Conservation (phyloP, 2,113 vertebrate genomes). For the Talpa occidentalis region DNA sequence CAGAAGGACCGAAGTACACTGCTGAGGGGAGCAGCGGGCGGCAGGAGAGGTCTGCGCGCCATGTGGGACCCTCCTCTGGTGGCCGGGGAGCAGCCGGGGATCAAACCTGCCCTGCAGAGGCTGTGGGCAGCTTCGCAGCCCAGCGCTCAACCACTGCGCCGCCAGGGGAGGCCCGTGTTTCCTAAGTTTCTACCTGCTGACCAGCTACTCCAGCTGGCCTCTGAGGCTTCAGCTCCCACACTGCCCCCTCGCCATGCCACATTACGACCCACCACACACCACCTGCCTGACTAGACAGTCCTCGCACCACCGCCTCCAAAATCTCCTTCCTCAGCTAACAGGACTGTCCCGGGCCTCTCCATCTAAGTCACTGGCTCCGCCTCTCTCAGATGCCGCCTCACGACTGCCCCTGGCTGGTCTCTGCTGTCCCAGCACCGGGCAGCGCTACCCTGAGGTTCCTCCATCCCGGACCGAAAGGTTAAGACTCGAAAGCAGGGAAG, state of each 20-base stretch:
- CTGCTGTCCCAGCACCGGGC: no score
- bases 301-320: background rate
- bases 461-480: background rate
- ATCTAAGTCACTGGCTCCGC: no score
- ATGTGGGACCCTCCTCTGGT: no score
- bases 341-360: background rate
- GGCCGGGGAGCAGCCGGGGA: no score
- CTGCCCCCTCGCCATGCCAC: background rate
- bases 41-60: no score
- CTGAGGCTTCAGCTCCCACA: background rate
- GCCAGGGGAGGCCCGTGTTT: no score
- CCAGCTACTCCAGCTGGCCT: background rate
- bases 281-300: background rate
- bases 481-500: background rate
- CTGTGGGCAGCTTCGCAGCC: no score
- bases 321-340: background rate
- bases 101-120: no score
- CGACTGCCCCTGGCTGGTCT: fast-evolving
- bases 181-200: background rate
- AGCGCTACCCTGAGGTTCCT: no score
- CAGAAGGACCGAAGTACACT: no score
- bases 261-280: fast-evolving
- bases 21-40: no score
- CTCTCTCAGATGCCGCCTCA: background rate
- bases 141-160: no score